Evolutionary conservation across 2,888 invertebrate genomes (phyloP).

Genomic region (Sesamia inferens): DNA sequence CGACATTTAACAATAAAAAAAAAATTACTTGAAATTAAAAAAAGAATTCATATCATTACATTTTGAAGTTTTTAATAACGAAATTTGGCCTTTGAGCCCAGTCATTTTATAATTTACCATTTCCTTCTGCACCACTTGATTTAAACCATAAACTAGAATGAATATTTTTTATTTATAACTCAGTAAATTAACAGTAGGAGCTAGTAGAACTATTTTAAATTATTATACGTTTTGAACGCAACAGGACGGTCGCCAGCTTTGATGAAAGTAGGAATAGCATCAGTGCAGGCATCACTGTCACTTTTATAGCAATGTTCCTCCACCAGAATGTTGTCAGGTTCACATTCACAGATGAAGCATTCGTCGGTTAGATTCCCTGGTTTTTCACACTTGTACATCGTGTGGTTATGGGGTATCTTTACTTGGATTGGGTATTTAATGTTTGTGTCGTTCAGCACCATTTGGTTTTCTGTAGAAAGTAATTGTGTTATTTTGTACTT

Average conservation of each 20-base stretch:
- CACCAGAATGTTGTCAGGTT: slow-evolving; percentile 66
- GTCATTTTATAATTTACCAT: not conserved
- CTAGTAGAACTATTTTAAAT: not conserved
- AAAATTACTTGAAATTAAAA: too few species aligned
- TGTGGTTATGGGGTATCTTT: slow-evolving; percentile 68
- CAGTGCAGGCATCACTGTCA: slow-evolving; percentile 66
- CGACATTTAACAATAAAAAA: too few species aligned
- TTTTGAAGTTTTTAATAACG: too few species aligned
- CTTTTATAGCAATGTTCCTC: slow-evolving; percentile 81
- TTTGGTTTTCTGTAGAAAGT: slow-evolving; percentile 49
- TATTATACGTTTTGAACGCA: slow-evolving; percentile 1
- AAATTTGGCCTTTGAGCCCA: not conserved
- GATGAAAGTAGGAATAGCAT: slow-evolving; percentile 72
- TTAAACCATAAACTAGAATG: not conserved
- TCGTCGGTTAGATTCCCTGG: slow-evolving; percentile 72
- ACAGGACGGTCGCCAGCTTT: slow-evolving; percentile 13
- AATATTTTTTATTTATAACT: slow-evolving; percentile 1
- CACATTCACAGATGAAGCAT: slow-evolving; percentile 82
- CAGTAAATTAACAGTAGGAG: not conserved
- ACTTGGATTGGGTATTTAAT: slow-evolving; percentile 34
- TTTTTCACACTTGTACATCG: slow-evolving; percentile 70
- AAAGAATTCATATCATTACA: too few species aligned
- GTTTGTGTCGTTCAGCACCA: slow-evolving; percentile 11
- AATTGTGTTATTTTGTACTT: not conserved
- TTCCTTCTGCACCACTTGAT: not conserved